A percentile compares a stretch with the other conserved stretches of the same genome.
These are phyloP conservation scores for Craniophora ligustri DNA, from an alignment of 2,888 invertebrate species.

Conservation along the genomic window DNA sequence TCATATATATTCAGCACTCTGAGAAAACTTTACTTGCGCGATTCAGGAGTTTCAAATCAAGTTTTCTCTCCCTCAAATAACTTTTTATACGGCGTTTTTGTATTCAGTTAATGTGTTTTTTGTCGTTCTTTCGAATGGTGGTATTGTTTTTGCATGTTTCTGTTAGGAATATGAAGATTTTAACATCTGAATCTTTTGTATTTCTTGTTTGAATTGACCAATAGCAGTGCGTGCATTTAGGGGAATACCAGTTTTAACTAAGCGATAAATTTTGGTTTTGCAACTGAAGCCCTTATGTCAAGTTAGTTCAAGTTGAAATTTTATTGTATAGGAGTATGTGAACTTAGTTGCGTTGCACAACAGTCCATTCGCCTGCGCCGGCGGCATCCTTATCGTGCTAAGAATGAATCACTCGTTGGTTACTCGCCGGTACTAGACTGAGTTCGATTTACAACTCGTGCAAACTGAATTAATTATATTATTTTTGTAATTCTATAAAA, in stretches of 20 bases:
- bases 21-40: conserved; percentile 36
- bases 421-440: too few relatives aligned
- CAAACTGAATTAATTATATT: too few relatives aligned
- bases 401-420: too few relatives aligned
- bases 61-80: not conserved
- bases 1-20: not conserved
- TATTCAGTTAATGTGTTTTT: too few relatives aligned
- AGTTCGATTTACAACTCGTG: too few relatives aligned
- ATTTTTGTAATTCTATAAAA: too few relatives aligned
- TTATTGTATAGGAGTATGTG: not conserved
- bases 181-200: not conserved
- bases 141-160: not conserved
- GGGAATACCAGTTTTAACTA: conserved; percentile 18
- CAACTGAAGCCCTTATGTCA: conserved; percentile 8
- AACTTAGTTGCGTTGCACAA: not conserved
- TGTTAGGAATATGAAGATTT: conserved; percentile 12
- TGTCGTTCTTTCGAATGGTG: too few relatives aligned
- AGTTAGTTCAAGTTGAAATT: not conserved
- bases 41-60: conserved; percentile 17
- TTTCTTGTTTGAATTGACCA: conserved; percentile 21
- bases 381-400: too few relatives aligned
- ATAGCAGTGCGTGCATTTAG: conserved; percentile 10
- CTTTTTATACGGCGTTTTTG: too few relatives aligned
- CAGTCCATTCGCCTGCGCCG: not conserved
- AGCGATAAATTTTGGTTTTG: not conserved